Evolutionary conservation across 2,888 invertebrate genomes (phyloP), one percentile per base, ranked within the genome.

Genomic region (Pollenia amentaria): DNA sequence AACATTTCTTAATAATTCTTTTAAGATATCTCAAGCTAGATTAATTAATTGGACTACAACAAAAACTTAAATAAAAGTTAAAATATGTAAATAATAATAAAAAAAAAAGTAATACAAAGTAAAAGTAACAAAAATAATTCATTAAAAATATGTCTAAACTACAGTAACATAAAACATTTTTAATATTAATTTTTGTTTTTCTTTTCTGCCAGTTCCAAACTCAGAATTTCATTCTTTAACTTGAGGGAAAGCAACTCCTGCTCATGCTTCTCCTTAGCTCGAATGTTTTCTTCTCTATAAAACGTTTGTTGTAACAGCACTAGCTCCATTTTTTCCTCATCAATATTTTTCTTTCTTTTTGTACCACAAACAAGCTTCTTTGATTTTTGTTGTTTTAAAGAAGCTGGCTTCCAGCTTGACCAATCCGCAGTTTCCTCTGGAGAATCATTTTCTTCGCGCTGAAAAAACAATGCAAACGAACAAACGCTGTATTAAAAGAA

Each of bases 221-320:
- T 16, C 16, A 81, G 65, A 14, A 73, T 38, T 29, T 73, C 73
- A 44, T 73, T 72, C 64, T 53, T 80, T 44, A 80, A 38, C 53
- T 72, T 62, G 11, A 80, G 29, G 7, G 72, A 51, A n/a, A 53
- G 60, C 4, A 72, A 16, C 11, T 72, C 72, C 53, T 53, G 64
- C 16, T 72, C 53, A 18, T 73, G 72, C 21, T 81, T 81, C 29
- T 81, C 72, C 44, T 81, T 73, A 12, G 73, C 73, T 9, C 72
- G 65, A 55, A 16, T 57, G 38, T 81, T 81, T 72, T 72, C 62
- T 1, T 72, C 80, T 42, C n/a, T 70, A 64, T 80, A 80, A 62
- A 80, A 72, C 18, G 62, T n/a, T 42, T 72, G 72, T 18, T 72
- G 72, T 8, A 80, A 38, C 40, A 64, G 16, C 62, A 69, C n/a